Base-by-base conservation (phyloP, 2,797 vertebrate species). In the Phoeniculus purpureus region DNA sequence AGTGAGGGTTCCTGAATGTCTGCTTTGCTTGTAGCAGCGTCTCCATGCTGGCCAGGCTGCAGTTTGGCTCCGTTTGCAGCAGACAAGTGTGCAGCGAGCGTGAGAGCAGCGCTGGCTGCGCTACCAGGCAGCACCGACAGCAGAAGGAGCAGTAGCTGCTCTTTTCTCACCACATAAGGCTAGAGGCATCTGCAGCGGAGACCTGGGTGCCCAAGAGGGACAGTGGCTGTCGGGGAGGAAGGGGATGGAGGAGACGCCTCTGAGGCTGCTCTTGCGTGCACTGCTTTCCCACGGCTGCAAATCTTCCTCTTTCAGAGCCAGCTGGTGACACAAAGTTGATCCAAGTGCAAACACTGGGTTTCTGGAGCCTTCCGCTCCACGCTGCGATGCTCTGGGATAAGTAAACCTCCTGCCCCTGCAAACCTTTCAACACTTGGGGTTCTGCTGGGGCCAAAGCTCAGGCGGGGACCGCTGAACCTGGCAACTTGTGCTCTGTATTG, bases 51-150 rank as follows among this genome's bases (percentile, higher is more conserved):
- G n/a, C 58, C 40, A 13, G 62, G 80, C 76, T 67, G 65, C 27
- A 67, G 55, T 32, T 61, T 55, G 78, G n/a, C 54, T 87, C 3
- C 1, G 48, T 25, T 32, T 61, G 89, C 65, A 78, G 81, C 89
- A 71, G 61, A 15, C 40, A 25, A 26, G 64, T 8, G 26, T 1
- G 4, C 74, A 75, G 50, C 22, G 27, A 14, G 47, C 50, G 17
- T 1, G 65, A 26, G 37, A 75, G 8, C 0, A 0, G 8, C 68
- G 43, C 54, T 54, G 54, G 13, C 7, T 0, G 0, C 1, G 4
- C 55, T 5, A 32, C 80, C 17, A 7, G 47, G 34, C 31, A 17
- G 21, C 0, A 32, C 70, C 2, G 43, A 15, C 18, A 27, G n/a
- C 2, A 4, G 21, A 48, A 64, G 59, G 43, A 34, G 54, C 5